Conservation (phyloP, 2,113 vertebrate species). For the Zootoca vivipara region DNA sequence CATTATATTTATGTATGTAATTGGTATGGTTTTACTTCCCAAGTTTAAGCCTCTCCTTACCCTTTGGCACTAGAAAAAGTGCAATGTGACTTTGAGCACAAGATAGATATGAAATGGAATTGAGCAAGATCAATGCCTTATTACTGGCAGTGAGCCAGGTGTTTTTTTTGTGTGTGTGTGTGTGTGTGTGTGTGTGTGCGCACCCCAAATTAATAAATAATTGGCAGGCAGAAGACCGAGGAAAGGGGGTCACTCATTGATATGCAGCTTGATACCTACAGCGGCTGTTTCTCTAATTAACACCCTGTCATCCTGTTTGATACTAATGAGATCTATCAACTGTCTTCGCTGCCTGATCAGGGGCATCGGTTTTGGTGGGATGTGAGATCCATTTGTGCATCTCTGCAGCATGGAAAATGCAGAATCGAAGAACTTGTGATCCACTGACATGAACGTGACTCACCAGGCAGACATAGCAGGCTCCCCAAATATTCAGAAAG, state of each 20-base stretch:
- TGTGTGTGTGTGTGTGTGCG: not conserved
- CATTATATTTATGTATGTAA: not conserved
- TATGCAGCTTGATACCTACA: constrained; percentile 17
- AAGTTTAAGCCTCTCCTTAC: not conserved
- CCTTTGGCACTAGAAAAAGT: not conserved
- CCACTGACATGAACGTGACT: not conserved
- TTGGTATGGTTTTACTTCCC: not conserved
- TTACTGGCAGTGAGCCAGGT: constrained; percentile 44
- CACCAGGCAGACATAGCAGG: not conserved
- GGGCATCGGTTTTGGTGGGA: not conserved
- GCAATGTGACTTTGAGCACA: not conserved
- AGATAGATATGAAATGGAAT: constrained; percentile 51
- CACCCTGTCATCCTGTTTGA: constrained; percentile 55
- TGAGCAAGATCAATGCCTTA: constrained; percentile 39
- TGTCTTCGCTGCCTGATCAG: constrained; percentile 1
- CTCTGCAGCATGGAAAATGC: accelerated
- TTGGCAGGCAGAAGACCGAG: constrained; percentile 66
- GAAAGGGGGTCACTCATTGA: constrained; percentile 62
- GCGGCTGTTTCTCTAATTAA: constrained; percentile 55
- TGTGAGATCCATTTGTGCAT: not conserved
- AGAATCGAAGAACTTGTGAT: not conserved
- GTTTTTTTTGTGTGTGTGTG: no score
- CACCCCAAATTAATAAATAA: constrained; percentile 75
- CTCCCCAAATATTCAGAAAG: not conserved
- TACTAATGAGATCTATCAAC: not conserved